Conservation (phyloP, 2,113 vertebrate species). For the Rhynchomys soricoides region DNA sequence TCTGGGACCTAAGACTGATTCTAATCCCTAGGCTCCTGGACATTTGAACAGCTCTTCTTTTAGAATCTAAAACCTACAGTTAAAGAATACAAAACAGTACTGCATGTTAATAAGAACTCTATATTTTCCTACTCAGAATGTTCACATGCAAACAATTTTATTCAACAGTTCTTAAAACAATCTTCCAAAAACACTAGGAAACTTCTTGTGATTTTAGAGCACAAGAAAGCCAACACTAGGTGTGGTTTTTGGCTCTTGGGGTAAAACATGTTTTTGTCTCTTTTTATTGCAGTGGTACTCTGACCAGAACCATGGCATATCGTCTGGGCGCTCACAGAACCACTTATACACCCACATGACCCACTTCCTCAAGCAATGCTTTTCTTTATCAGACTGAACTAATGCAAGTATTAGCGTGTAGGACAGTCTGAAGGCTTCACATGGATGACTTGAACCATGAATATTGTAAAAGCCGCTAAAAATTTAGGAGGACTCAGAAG, state of each 20-base stretch:
- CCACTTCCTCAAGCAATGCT: slow-evolving; percentile 96
- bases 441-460: slow-evolving; percentile 48
- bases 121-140: background rate
- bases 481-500: slow-evolving; percentile 53
- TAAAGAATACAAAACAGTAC: background rate
- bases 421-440: slow-evolving; percentile 7
- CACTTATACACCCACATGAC: slow-evolving; percentile 96
- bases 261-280: background rate
- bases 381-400: slow-evolving; percentile 83
- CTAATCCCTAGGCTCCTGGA: background rate
- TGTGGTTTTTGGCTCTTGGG: background rate
- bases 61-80: background rate
- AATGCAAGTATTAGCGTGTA: background rate
- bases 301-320: slow-evolving; percentile 93
- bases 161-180: slow-evolving; percentile 3
- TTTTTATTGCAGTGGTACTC: slow-evolving; percentile 95
- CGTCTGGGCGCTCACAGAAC: slow-evolving; percentile 88
- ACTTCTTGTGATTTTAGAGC: background rate
- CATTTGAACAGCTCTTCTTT: background rate
- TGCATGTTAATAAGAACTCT: background rate
- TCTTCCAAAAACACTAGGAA: background rate
- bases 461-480: slow-evolving; percentile 60
- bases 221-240: background rate
- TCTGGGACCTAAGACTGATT: background rate
- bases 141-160: background rate